These are phyloP conservation scores for Tokudaia tokunoshimensis DNA, from an alignment of 2,797 vertebrate species.

Conservation along the genomic window DNA sequence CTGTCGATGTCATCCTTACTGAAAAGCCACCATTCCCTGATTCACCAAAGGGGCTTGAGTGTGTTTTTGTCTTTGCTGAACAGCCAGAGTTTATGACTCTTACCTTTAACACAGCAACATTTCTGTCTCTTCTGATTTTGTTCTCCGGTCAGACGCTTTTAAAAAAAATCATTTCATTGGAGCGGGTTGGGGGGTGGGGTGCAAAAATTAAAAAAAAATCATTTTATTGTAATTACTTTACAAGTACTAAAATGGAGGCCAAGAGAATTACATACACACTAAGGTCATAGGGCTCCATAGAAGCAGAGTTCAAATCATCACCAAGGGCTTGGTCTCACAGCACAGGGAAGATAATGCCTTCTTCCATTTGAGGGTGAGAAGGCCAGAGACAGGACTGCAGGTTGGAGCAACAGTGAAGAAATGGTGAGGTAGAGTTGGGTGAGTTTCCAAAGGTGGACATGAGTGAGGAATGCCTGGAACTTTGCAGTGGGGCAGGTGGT, in stretches of 20 bases:
- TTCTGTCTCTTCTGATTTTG: neutral
- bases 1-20: neutral
- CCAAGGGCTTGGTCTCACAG: neutral
- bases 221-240: neutral
- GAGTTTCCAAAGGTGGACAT: neutral
- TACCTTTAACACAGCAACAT: neutral
- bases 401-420: neutral
- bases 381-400: neutral
- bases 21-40: neutral
- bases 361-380: neutral
- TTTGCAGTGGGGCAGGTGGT: neutral
- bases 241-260: neutral
- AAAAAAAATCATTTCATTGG: too few relatives aligned
- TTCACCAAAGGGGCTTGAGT: neutral
- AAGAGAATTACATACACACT: neutral
- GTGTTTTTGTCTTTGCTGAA: neutral
- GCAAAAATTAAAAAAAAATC: neutral
- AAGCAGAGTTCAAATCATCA: neutral
- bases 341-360: too few relatives aligned
- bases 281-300: neutral
- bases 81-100: neutral
- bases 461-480: neutral
- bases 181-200: too few relatives aligned
- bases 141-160: neutral
- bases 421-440: neutral